Base-by-base conservation (phyloP, 1,140 invertebrate genomes). In the Eumeta japonica region DNA sequence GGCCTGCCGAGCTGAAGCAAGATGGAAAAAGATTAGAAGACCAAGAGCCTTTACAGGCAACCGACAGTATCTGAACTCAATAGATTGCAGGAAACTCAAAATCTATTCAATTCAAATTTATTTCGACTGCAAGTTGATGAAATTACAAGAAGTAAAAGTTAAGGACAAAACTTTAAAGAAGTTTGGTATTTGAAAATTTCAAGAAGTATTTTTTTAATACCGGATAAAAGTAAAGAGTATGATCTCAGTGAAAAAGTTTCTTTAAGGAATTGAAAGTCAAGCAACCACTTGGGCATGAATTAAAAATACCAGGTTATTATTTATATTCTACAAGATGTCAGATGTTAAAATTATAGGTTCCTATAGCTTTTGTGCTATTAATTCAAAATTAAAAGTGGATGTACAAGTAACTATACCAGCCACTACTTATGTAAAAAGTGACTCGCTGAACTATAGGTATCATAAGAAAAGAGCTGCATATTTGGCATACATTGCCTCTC, bases 121-220 rank as follows among this genome's bases (percentile, higher is more conserved):
- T 92, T 94, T 52, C 79, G 89, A 27, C 55, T 94, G 19, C 90
- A 92, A 80, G 84, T 92, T 16, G 85, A 89, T 36, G 89, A 93
- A 72, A 76, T 92, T 92, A 2, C 72, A 79, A 39, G 88, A 89
- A 78, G 74, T 89, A 0, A 82, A 79, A 55, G 46, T 90, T 0
- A 89, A 88, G 60, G 71, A 82, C 10, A 86, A 87, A 64, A 82
- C 83, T 45, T 76, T 73, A 29, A 79, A 71, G 29, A 60, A 78
- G 27, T 80, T 88, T 33, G 54, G 81, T 9, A 51, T 71, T 86
- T 29, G 52, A 73, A 14, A 63, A 73, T 17, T 80, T 90, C 15
- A 82, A 79, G 45, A 51, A 55, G 13, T 60, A 78, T 43, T 48
- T 84, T 2, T 43, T 60, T 54, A 1, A 65, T 81, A 30, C 46